Base-by-base conservation (phyloP, 1,140 invertebrate genomes). In the Sycophaga agraensis region DNA sequence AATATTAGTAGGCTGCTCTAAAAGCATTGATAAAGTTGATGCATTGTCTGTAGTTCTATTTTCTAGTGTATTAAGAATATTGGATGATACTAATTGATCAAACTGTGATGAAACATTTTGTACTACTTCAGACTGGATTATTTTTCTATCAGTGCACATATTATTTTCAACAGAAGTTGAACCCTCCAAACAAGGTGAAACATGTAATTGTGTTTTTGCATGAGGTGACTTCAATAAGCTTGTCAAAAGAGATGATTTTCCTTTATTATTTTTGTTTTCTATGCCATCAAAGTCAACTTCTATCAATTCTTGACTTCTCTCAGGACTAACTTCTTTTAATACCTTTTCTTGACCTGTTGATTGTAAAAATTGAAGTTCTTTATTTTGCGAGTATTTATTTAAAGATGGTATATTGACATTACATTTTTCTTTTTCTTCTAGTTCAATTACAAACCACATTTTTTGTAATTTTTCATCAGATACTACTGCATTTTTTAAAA, bases 211-310 rank as follows among this genome's bases (percentile, higher is more conserved):
- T 14, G 74, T 77, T 0, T 76, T 78, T 6, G 78, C 73, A 66
- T 73, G 78, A 0, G 88, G 89, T n/a, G 88, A 91, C 72, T 92
- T 91, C 1, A 94, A 78, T 12, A 94, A 78, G 63, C 89, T 92
- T 5, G 91, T 92, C 24, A 94, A 77, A n/a, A 94, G 73, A 0
- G 91, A 91, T 0, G 91, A 92, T 34, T 31, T 31, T 31, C 28
- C 28, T 31, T 31, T 63, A 45, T 69, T 74, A 14, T 68, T 72
- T 26, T 70, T 76, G 16, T 79, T 73, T 8, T 76, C 76, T 7
- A 79, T 75, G 1, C 72, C 70, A 0, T 77, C 72, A 0, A 24
- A 46, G 3, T 54, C 24, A 31, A 60, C 28, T 2, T 68, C 67
- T 4, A 24, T 11, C 2, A 58, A 22, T 31, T 71, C 71, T 43